Evolutionary conservation across 2,888 invertebrate species (phyloP).

Genomic region (Steromphala cineraria): DNA sequence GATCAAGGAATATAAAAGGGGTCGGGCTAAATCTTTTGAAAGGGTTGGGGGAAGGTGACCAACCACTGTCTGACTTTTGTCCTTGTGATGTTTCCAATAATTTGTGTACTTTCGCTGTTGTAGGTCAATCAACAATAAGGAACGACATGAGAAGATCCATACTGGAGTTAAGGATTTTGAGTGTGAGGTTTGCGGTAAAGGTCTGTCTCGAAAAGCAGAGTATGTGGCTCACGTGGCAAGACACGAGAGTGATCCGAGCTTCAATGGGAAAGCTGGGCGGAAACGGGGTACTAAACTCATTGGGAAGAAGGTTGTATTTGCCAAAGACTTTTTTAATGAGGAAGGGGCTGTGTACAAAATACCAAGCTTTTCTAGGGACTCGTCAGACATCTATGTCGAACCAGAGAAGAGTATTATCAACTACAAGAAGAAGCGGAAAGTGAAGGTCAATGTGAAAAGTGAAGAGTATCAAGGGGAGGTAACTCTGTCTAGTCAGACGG

Average conservation of each 20-base stretch:
- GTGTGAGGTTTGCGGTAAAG: constrained; percentile 1
- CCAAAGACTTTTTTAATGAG: not conserved
- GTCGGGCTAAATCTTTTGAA: too few species aligned
- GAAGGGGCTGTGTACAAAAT: not conserved
- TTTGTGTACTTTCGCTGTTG: too few species aligned
- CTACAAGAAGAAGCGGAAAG: not conserved
- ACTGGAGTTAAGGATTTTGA: not conserved
- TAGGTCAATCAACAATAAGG: not conserved
- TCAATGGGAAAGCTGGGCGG: constrained; percentile 5
- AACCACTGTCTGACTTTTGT: too few species aligned
- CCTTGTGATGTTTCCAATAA: too few species aligned
- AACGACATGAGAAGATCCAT: not conserved
- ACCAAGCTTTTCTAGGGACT: not conserved
- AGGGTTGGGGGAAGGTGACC: too few species aligned
- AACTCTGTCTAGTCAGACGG: not conserved
- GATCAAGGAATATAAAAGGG: too few species aligned
- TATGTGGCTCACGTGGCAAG: not conserved
- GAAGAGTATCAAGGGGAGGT: not conserved
- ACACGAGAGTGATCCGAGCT: not conserved
- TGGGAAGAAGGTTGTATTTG: not conserved
- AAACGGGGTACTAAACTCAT: not conserved
- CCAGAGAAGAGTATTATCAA: constrained; percentile 1
- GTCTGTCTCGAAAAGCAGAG: not conserved
- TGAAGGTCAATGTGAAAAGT: not conserved
- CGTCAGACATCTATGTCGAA: not conserved